phyloP scores from a whole-genome alignment of 2,888 invertebrate species.

The Drepanosiphum platanoidis region DNA sequence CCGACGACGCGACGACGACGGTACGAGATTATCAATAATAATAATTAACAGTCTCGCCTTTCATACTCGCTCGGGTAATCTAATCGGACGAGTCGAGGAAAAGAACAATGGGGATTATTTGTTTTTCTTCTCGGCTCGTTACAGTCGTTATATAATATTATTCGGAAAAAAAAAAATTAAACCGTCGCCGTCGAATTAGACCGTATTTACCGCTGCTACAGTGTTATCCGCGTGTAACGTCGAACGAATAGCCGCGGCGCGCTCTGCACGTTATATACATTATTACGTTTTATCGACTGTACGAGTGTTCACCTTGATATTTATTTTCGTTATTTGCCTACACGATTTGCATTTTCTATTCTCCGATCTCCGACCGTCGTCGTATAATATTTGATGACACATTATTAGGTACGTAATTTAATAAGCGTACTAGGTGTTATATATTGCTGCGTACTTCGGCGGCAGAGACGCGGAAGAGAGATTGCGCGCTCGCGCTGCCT shows the following conservation, averaged over 20 bases:
- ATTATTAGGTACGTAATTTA: too few species aligned
- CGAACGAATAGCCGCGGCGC: too few species aligned
- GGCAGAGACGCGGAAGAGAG: conserved; percentile 13
- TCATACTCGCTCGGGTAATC: too few species aligned
- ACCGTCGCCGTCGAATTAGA: background rate
- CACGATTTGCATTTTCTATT: background rate
- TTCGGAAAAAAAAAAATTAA: background rate
- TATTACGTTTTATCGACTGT: background rate
- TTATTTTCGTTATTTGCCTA: background rate
- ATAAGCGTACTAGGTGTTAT: too few species aligned
- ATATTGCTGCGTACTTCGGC: too few species aligned
- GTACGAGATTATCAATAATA: too few species aligned
- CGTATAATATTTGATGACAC: background rate
- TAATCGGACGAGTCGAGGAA: background rate
- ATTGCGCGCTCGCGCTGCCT: conserved; percentile 12
- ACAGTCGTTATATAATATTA: background rate
- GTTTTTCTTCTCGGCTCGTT: background rate
- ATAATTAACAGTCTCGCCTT: background rate
- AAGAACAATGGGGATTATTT: background rate
- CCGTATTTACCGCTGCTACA: background rate
- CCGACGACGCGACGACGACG: too few species aligned
- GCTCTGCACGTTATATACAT: too few species aligned
- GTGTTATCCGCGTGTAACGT: background rate
- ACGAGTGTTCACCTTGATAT: background rate
- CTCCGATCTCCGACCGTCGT: background rate